Percentiles rank a stretch among this genome's conserved stretches.
These are phyloP conservation scores for Synergus itoensis DNA, from an alignment of 2,888 invertebrate species.

Conservation along the genomic window DNA sequence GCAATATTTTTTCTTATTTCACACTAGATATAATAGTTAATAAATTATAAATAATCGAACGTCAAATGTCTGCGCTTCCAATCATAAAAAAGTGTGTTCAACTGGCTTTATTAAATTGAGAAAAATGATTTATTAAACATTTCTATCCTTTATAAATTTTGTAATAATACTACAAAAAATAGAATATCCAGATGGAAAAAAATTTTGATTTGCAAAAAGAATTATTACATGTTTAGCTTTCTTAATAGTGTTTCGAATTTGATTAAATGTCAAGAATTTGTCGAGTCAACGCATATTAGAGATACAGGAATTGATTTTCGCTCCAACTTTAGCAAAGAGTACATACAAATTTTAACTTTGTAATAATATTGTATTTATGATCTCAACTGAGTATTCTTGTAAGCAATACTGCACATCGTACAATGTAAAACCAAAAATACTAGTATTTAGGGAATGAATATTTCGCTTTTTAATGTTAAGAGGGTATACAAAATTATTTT, in stretches of 20 bases:
- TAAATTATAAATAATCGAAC: background rate
- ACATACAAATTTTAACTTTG: slow-evolving; percentile 1
- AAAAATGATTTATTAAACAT: background rate
- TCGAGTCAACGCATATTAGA: background rate
- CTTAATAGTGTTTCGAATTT: background rate
- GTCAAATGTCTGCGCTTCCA: slow-evolving; percentile 10
- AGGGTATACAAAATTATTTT: slow-evolving; percentile 23
- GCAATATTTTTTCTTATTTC: background rate
- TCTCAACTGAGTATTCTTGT: slow-evolving; percentile 30
- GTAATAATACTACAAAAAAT: background rate
- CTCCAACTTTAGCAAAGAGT: background rate
- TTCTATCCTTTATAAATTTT: background rate
- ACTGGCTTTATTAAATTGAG: background rate
- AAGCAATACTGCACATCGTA: slow-evolving; percentile 24
- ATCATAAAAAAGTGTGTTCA: background rate
- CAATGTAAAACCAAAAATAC: slow-evolving; percentile 23
- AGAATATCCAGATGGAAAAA: background rate
- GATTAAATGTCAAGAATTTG: background rate
- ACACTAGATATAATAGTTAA: background rate
- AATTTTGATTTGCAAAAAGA: no score
- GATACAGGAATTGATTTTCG: slow-evolving; percentile 15
- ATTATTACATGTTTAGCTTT: background rate
- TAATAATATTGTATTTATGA: slow-evolving; percentile 39
- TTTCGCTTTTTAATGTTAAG: slow-evolving; percentile 8
- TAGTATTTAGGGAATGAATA: background rate